phyloP scores from a whole-genome alignment of 2,113 vertebrate species.

The Mus pahari region DNA sequence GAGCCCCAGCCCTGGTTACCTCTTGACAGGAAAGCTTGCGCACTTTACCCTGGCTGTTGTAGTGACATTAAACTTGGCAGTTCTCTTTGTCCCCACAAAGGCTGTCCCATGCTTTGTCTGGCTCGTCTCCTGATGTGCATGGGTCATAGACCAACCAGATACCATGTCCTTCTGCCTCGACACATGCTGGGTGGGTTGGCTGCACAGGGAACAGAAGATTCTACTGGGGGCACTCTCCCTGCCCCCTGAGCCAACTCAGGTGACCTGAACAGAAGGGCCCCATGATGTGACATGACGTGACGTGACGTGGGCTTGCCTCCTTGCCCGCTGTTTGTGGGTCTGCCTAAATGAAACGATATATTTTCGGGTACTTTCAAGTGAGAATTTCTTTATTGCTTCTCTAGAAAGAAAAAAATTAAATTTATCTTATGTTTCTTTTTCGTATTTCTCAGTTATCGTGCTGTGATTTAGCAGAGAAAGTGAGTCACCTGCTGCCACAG shows the following conservation, averaged over 20 bases:
- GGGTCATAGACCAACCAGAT: slow-evolving; percentile 75
- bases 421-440: slow-evolving; percentile 53
- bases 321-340: slow-evolving; percentile 2
- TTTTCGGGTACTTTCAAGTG: slow-evolving; percentile 44
- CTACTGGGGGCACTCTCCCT: not conserved
- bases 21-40: slow-evolving; percentile 14
- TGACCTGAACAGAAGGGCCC: not conserved
- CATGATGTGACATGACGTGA: too few relatives aligned
- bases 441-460: not conserved
- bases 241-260: not conserved
- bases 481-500: not conserved
- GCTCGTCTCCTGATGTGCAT: slow-evolving; percentile 18
- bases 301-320: not conserved
- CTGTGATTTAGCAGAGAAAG: slow-evolving; percentile 3
- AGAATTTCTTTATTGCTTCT: slow-evolving; percentile 46
- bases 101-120: slow-evolving; percentile 42
- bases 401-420: slow-evolving; percentile 40
- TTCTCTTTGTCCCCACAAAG: not conserved
- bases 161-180: slow-evolving; percentile 85
- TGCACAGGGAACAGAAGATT: slow-evolving; percentile 67
- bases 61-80: slow-evolving; percentile 50
- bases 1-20: not conserved
- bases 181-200: slow-evolving; percentile 84
- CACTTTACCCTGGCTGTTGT: slow-evolving; percentile 72
- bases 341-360: not conserved